Base-by-base conservation (phyloP, 35 echinoderm and acorn worm species). In the Ptychodera flava region DNA sequence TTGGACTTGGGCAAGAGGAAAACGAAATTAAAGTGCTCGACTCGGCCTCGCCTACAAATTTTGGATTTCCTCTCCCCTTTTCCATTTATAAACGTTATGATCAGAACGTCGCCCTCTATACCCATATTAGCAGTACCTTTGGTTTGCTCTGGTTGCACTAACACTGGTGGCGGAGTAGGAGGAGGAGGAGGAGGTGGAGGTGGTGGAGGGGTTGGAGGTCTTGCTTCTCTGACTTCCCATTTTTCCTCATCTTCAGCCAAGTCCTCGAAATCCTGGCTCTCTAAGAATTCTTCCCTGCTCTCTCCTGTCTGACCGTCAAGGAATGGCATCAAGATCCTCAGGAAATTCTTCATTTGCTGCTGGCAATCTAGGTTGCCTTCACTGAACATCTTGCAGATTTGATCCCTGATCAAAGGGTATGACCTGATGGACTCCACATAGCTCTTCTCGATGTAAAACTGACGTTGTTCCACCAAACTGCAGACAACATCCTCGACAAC, bases 171-270 rank as follows among this genome's bases (percentile, higher is more conserved):
- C n/a, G n/a, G n/a, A n/a, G n/a, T n/a, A n/a, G n/a, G n/a, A n/a
- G n/a, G n/a, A n/a, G n/a, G n/a, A n/a, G n/a, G n/a, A n/a, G n/a
- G n/a, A 64, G 45, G 22, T 64, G 45, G 45, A 64, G 45, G 6
- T 2, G 82, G 82, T 1, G 37, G 16, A 10, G 82, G 32, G 2
- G 34, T 34, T 37, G 82, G 82, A 36, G 34, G 33, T 35, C 29
- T 35, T 16, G 35, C 33, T 36, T 83, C 37, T 28, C 37, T 35
- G 37, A 83, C 82, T 83, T 36, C 82, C 82, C 82, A 83, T 36
- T 2, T 16, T 37, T 35, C 35, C 12, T 36, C 33, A 12, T 30
- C 82, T 83, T 34, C 16, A 2, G 30, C 34, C 37, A 16, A 36
- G 30, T 34, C 14, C 35, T 36, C 16, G 37, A 16, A 1, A 12